phyloP scores from a whole-genome alignment of 2,797 vertebrate genomes.

The Melopsittacus undulatus region DNA sequence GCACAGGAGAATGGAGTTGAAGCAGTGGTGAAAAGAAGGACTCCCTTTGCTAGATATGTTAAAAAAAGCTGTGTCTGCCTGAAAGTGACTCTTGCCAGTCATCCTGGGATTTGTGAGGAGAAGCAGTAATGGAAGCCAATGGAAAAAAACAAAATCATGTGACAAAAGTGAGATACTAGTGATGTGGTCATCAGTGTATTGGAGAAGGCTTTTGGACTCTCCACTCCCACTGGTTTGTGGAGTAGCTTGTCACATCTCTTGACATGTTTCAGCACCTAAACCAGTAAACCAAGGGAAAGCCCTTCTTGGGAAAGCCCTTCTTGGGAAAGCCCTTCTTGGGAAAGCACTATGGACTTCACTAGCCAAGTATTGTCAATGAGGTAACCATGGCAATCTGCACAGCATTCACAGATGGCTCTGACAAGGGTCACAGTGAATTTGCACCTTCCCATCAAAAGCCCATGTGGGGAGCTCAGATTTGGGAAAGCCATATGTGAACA shows the following conservation, averaged over 20 bases:
- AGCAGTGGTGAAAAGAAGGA: background rate
- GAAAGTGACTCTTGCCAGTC: background rate
- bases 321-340: background rate
- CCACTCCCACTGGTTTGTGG: background rate
- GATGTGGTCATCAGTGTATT: background rate
- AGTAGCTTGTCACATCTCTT: background rate
- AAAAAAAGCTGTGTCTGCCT: background rate
- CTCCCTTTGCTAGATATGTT: background rate
- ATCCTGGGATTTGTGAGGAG: background rate
- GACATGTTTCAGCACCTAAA: background rate
- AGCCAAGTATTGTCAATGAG: background rate
- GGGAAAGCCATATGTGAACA: background rate
- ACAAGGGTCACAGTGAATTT: background rate
- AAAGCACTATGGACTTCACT: background rate
- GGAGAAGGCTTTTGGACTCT: background rate
- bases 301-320: background rate
- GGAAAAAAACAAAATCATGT: background rate
- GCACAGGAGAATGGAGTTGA: background rate
- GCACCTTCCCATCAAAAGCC: background rate
- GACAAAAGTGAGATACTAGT: background rate
- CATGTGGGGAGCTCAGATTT: background rate
- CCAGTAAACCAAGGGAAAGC: background rate
- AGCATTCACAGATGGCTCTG: background rate
- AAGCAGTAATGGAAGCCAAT: background rate
- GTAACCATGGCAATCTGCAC: background rate